Conservation (phyloP, 2,113 vertebrate genomes). For the Turnix velox region DNA sequence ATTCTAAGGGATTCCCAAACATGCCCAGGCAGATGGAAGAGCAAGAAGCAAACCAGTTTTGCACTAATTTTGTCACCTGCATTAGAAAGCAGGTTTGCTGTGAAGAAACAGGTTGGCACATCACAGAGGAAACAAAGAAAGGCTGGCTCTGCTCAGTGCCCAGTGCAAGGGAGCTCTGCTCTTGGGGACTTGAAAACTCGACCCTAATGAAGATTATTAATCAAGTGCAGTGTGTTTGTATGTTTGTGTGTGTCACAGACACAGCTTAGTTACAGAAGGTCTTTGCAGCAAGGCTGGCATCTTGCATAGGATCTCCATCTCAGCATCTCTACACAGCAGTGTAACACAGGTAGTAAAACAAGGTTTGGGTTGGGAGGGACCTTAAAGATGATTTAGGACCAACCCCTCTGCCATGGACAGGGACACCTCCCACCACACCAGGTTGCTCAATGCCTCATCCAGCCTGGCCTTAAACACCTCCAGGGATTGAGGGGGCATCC, state of each 20-base stretch:
- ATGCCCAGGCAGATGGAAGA: background rate
- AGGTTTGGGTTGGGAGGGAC: too few species aligned
- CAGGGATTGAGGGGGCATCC: too few species aligned
- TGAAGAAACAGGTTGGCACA: background rate
- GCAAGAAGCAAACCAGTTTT: background rate
- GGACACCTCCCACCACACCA: too few species aligned
- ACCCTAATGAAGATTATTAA: background rate
- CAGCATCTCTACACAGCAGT: accelerated
- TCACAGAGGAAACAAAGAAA: background rate
- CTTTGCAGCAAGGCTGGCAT: background rate
- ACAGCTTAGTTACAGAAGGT: background rate
- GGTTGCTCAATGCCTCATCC: too few species aligned
- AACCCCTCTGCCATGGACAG: too few species aligned
- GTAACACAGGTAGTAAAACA: background rate
- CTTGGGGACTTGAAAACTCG: background rate
- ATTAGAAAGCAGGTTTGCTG: conserved; percentile 28
- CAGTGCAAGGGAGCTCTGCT: background rate
- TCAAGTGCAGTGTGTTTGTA: background rate
- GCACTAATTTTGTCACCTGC: conserved; percentile 36
- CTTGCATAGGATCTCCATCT: background rate
- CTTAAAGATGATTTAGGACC: too few species aligned
- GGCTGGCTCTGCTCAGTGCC: background rate
- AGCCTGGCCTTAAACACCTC: too few species aligned
- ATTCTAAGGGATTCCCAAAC: conserved; percentile 50
- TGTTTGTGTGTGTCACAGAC: background rate